Conservation (phyloP, 30 jellyfish, hydroid and myxozoan species). For the Haliclystus octoradiatus region DNA sequence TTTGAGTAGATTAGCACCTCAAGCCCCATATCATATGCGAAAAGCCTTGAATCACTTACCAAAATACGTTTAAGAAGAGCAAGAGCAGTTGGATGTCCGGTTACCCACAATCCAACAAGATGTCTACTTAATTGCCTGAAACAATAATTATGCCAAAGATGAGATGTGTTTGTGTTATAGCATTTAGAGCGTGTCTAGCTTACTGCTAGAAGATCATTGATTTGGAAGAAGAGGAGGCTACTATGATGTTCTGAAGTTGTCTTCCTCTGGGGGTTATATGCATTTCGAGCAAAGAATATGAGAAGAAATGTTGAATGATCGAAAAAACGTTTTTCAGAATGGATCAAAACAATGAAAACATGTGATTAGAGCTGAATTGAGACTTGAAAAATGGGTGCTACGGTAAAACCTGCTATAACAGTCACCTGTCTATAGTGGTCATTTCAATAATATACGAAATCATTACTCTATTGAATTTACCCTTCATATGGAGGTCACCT, state of each 20-base stretch:
- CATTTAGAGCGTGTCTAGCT: neutral
- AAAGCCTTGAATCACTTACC: slow-evolving; percentile 24
- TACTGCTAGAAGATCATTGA: neutral
- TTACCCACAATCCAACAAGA: slow-evolving; percentile 88
- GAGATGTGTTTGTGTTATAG: neutral
- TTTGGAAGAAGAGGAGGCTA: neutral
- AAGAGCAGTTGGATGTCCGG: slow-evolving; percentile 86
- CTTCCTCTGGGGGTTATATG: too few relatives aligned
- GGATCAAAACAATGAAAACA: too few relatives aligned
- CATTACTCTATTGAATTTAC: too few relatives aligned
- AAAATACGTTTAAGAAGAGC: slow-evolving; percentile 60
- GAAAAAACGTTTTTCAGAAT: too few relatives aligned
- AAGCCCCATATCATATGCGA: neutral
- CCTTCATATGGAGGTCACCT: too few relatives aligned
- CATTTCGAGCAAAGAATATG: too few relatives aligned
- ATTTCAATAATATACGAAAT: too few relatives aligned
- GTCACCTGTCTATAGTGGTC: too few relatives aligned
- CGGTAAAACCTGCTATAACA: too few relatives aligned
- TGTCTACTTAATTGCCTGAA: slow-evolving; percentile 93
- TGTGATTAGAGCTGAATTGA: too few relatives aligned
- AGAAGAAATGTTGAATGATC: neutral
- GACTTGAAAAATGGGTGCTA: too few relatives aligned
- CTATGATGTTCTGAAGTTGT: neutral
- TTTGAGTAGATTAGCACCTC: too few relatives aligned
- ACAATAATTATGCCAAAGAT: neutral